Evolutionary conservation across 2,888 invertebrate genomes (phyloP).

Genomic region (Brachycybe producta): DNA sequence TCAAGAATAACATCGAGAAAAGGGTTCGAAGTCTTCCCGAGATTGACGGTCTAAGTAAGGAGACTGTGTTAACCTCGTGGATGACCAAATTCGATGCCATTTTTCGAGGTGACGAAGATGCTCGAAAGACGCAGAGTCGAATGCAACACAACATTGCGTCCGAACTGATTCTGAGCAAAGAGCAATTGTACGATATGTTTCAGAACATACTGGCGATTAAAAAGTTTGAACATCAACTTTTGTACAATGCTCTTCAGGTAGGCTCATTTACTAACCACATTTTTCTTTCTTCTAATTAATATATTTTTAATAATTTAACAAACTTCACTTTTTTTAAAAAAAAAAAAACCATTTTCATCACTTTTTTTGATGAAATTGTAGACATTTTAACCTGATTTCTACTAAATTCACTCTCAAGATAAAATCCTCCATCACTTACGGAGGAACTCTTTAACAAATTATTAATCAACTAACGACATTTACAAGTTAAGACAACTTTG

Average conservation of each 20-base stretch:
- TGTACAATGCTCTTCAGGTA: conserved; percentile 95
- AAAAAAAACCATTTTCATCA: too few relatives aligned
- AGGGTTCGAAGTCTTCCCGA: conserved; percentile 94
- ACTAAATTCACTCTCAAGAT: too few relatives aligned
- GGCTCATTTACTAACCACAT: conserved; percentile 22
- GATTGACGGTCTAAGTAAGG: conserved; percentile 98
- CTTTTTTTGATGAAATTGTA: too few relatives aligned
- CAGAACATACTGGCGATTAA: conserved; percentile 96
- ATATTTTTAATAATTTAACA: neutral
- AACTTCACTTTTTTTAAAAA: neutral
- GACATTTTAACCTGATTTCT: too few relatives aligned
- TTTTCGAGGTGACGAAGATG: conserved; percentile 48
- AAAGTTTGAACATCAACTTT: conserved; percentile 98
- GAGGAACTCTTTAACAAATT: too few relatives aligned
- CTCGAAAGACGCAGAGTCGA: conserved; percentile 47
- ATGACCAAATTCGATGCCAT: conserved; percentile 99
- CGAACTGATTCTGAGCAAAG: conserved; percentile 91
- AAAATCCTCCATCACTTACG: too few relatives aligned
- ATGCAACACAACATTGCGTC: conserved; percentile 62
- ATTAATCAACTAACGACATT: too few relatives aligned
- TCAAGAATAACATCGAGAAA: conserved; percentile 96
- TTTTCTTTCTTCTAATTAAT: neutral
- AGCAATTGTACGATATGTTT: conserved; percentile 99
- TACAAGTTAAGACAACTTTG: too few relatives aligned
- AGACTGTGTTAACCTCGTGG: conserved; percentile 97